Evolutionary conservation across 1,140 invertebrate species (phyloP).

Genomic region (Anoplophora glabripennis): DNA sequence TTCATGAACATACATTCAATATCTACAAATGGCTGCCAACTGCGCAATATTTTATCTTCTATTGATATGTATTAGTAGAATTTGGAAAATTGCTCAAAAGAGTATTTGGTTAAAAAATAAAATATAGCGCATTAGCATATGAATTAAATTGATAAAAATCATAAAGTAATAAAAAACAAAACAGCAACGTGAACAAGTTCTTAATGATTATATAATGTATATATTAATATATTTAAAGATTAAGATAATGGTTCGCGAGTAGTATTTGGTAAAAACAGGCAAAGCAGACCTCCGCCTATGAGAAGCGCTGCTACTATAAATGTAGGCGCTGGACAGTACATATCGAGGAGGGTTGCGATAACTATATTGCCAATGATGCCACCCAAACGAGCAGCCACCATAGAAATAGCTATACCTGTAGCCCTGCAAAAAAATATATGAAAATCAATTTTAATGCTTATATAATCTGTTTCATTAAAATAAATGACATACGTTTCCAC

Average conservation of each 20-base stretch:
- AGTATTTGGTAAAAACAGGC: constrained; percentile 81
- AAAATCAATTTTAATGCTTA: constrained; percentile 6
- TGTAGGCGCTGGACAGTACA: constrained; percentile 79
- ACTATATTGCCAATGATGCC: constrained; percentile 86
- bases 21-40: constrained; percentile 8
- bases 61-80: no score
- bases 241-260: constrained; percentile 77
- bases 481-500: no score
- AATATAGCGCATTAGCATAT: constrained; percentile 4
- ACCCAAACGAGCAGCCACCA: constrained; percentile 79
- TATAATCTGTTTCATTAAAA: background rate
- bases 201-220: background rate
- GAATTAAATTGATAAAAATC: constrained; percentile 2
- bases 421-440: constrained; percentile 56
- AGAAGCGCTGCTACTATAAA: constrained; percentile 79
- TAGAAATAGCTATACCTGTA: constrained; percentile 81
- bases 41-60: constrained; percentile 2
- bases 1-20: constrained; percentile 12
- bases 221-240: constrained; percentile 39
- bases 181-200: background rate
- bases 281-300: constrained; percentile 78
- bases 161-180: background rate
- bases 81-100: no score
- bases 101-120: constrained; percentile 2
- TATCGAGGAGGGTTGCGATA: constrained; percentile 75